Evolutionary conservation across 2,113 vertebrate genomes (phyloP).

Genomic region (Chascanopsetta lugubris): DNA sequence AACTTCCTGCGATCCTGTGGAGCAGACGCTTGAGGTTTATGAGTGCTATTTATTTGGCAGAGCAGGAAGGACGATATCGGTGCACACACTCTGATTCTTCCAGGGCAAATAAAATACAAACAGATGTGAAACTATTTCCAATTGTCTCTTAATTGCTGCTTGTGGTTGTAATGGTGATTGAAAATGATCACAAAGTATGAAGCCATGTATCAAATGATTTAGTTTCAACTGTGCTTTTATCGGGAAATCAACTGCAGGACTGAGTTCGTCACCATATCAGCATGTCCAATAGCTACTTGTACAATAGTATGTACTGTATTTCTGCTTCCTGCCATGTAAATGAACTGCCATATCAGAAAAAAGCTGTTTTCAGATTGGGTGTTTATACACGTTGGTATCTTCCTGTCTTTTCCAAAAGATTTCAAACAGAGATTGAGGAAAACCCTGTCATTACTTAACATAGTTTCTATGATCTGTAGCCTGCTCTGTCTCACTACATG

Average conservation of each 20-base stretch:
- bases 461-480: background rate
- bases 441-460: background rate
- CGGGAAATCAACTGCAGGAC: too few species aligned
- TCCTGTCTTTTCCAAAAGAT: background rate
- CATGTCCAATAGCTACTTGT: background rate
- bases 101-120: conserved; percentile 66
- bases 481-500: too few species aligned
- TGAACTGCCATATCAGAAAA: background rate
- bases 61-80: conserved; percentile 51
- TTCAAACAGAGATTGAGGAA: background rate
- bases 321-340: background rate
- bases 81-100: conserved; percentile 53
- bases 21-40: conserved; percentile 71
- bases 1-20: conserved; percentile 69
- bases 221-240: background rate
- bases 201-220: conserved; percentile 13
- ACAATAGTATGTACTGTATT: background rate
- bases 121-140: conserved; percentile 51
- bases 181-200: conserved; percentile 38
- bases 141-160: conserved; percentile 57
- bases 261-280: background rate
- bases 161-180: conserved; percentile 41
- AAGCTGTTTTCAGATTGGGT: background rate
- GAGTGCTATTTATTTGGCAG: conserved; percentile 71
- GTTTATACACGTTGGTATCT: conserved; percentile 14